Conservation (phyloP, 1,140 invertebrate genomes). For the Homalodisca vitripennis region DNA sequence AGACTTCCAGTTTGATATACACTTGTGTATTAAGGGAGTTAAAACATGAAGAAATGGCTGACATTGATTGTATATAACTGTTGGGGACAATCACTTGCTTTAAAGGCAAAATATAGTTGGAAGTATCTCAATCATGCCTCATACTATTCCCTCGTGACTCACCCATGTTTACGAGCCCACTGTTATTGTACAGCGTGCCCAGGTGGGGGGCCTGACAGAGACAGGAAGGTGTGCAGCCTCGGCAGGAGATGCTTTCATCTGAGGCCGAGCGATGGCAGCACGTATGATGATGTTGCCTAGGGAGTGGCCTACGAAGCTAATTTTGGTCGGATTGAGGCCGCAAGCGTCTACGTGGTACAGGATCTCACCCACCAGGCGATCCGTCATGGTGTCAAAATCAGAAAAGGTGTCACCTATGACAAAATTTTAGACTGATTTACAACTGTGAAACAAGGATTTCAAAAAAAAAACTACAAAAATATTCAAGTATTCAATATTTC, state of each 20-base stretch:
- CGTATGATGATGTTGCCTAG: slow-evolving; percentile 53
- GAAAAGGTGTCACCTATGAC: slow-evolving; percentile 95
- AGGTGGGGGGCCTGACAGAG: slow-evolving; percentile 93
- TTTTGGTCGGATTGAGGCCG: slow-evolving; percentile 77
- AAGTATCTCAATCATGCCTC: no score
- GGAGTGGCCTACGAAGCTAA: slow-evolving; percentile 96
- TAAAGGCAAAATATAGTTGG: no score
- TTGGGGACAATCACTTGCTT: neutral
- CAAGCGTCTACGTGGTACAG: slow-evolving; percentile 85
- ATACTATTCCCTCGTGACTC: slow-evolving; percentile 48
- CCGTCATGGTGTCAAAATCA: slow-evolving; percentile 95
- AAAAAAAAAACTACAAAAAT: no score
- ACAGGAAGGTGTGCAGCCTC: slow-evolving; percentile 90
- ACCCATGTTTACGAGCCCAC: slow-evolving; percentile 96
- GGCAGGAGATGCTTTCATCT: slow-evolving; percentile 82
- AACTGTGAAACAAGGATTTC: no score
- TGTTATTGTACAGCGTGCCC: slow-evolving; percentile 92
- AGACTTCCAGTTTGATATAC: no score
- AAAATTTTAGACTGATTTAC: no score
- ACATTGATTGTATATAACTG: neutral
- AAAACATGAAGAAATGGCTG: neutral
- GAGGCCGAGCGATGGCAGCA: slow-evolving; percentile 81
- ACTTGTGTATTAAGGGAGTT: no score
- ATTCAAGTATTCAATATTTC: no score
- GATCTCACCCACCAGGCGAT: slow-evolving; percentile 87